These are phyloP conservation scores for Pachyrhynchus sulphureomaculatus DNA, from an alignment of 1,140 invertebrate genomes.

Conservation along the genomic window DNA sequence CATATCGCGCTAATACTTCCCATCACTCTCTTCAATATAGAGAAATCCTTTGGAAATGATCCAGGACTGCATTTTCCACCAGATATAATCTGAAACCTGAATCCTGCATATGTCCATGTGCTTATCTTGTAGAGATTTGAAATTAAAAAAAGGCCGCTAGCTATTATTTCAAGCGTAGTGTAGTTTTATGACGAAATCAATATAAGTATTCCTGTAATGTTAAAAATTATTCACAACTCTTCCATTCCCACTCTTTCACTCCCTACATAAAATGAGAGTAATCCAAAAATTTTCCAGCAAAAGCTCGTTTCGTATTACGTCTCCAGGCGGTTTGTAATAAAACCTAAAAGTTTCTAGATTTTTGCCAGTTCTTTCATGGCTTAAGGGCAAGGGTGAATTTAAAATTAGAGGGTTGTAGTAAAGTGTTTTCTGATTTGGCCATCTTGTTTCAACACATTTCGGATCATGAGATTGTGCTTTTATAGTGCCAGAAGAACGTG, in stretches of 20 bases:
- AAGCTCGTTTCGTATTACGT: neutral
- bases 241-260: neutral
- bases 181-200: too few relatives aligned
- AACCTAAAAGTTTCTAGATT: neutral
- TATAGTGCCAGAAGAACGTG: too few relatives aligned
- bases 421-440: neutral
- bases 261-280: neutral
- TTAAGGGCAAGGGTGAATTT: constrained; percentile 1
- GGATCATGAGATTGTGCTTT: too few relatives aligned
- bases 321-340: neutral
- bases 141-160: too few relatives aligned
- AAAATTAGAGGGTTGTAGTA: neutral
- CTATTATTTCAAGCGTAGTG: too few relatives aligned
- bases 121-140: too few relatives aligned
- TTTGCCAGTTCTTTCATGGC: constrained; percentile 3
- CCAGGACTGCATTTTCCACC: too few relatives aligned
- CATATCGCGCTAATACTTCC: too few relatives aligned
- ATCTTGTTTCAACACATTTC: neutral
- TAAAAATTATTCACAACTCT: neutral
- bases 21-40: too few relatives aligned
- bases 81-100: too few relatives aligned
- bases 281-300: neutral
- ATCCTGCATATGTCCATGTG: too few relatives aligned
- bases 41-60: too few relatives aligned
- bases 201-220: neutral